Evolutionary conservation across 2,113 vertebrate species (phyloP).

Genomic region (Columba livia): DNA sequence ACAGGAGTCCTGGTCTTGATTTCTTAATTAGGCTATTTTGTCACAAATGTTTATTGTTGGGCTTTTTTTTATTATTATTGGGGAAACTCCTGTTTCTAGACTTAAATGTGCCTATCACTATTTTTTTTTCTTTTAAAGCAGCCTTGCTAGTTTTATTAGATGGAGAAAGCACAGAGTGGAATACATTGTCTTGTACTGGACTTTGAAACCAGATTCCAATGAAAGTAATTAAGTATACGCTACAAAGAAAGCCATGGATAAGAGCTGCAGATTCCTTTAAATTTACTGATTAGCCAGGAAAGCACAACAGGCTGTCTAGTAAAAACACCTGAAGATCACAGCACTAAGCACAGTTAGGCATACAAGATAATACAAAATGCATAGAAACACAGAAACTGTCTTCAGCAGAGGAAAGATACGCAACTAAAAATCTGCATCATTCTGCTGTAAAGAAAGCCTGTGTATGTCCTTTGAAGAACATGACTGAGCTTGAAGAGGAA

Average conservation of each 20-base stretch:
- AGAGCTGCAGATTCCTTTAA: background rate
- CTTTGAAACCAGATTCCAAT: slow-evolving; percentile 36
- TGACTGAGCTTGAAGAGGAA: background rate
- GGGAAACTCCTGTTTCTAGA: background rate
- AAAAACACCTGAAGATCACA: background rate
- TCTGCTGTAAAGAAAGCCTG: background rate
- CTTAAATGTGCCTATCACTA: background rate
- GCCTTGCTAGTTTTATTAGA: background rate
- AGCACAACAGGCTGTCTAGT: background rate
- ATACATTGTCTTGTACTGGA: background rate
- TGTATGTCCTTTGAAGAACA: background rate
- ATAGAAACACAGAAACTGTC: background rate
- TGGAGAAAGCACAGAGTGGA: background rate
- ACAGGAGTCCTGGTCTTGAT: background rate
- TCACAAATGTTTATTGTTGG: background rate
- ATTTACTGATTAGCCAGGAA: background rate
- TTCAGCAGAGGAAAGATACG: background rate
- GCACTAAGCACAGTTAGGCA: background rate
- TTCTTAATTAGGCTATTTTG: background rate
- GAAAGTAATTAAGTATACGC: background rate
- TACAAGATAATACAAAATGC: background rate
- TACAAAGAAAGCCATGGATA: background rate
- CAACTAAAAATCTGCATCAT: background rate
- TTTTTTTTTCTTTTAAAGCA: background rate
- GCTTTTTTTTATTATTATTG: background rate